Base-by-base conservation (phyloP, 1,140 invertebrate genomes). In the Papilio machaon region DNA sequence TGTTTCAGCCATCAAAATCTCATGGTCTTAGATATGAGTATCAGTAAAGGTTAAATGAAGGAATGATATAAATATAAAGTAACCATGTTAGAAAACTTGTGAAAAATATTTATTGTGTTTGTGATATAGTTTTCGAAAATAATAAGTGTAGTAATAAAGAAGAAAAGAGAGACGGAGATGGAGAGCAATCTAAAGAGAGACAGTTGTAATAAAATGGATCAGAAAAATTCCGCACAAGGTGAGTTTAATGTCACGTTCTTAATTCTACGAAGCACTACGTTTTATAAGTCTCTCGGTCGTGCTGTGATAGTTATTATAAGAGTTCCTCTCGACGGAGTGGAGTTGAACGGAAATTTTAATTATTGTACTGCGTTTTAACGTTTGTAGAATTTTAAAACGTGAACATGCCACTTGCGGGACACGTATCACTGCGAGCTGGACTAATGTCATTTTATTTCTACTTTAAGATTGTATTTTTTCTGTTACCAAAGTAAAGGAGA, bases 281-380 rank as follows among this genome's bases (percentile, higher is more conserved):
- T 70, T 70, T 70, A 70, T 70, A 70, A 70, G 64, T 70, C 13
- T 70, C 64, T 70, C 64, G 64, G 64, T 70, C 64, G 64, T 70
- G 64, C 64, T 35, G 11, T 70, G 64, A 70, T 70, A 70, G 64
- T 70, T 70, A 70, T 17, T 70, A 70, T 23, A 70, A 70, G 64
- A 70, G 64, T 70, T 70, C 23, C 15, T 11, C 64, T 70, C 64
- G 30, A 70, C 30, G 64, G 23, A 70, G 64, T 70, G 30, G 8
- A 70, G 64, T 70, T 70, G 64, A 70, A 70, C 64, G 64, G 64
- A 70, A 35, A 70, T 70, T 70, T 70, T 70, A 70, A 70, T 70
- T 70, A 70, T 70, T 70, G 64, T 70, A 35, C 64, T 70, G 64
- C 23, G 30, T 38, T 70, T 70, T 70, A 70, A 38, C 64, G 64